Base-by-base conservation (phyloP, 2,113 vertebrate species). In the Myrmecophaga tridactyla region DNA sequence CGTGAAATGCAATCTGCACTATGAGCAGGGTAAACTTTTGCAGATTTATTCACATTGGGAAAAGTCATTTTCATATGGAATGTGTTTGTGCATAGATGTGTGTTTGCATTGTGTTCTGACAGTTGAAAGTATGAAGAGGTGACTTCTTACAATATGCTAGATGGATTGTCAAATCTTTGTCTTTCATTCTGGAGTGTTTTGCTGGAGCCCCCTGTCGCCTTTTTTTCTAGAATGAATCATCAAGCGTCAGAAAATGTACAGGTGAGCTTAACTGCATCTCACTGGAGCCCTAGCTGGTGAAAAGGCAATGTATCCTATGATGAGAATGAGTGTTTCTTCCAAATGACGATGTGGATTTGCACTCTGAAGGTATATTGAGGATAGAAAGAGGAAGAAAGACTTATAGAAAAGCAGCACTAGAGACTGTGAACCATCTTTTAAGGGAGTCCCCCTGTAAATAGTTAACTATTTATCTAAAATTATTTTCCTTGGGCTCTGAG, bases 11-110 rank as follows among this genome's bases (percentile, higher is more conserved):
- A 77, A 2, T 72, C 29, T 86, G 11, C 13, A 43, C n/a, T 82
- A 2, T 72, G 41, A 82, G 6, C 18, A 67, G 46, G 15, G 46
- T 27, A 69, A 82, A 41, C 2, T 60, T 87, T 65, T 70, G 48
- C 70, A 70, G 25, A 65, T 81, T n/a, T 75, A 63, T 94, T 94
- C 92, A 60, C 34, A 87, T 76, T 87, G 36, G 41, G 17, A 86
- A 73, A 70, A 63, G 46, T 2, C 41, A 3, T 27, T 86, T 70
- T 72, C 63, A 21, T 46, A 63, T 23, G 48, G 21, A 63, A 27
- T 58, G 1, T 70, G 27, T 91, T 85, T 78, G 15, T 31, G 3
- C 39, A 14, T 72, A 9, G 46, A 29, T 89, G 65, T 75, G 6
- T 56, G 31, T 78, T 5, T 67, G 31, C 31, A 2, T 31, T 36